phyloP scores from a whole-genome alignment of 2,888 invertebrate species.

The Nomada fucata region DNA sequence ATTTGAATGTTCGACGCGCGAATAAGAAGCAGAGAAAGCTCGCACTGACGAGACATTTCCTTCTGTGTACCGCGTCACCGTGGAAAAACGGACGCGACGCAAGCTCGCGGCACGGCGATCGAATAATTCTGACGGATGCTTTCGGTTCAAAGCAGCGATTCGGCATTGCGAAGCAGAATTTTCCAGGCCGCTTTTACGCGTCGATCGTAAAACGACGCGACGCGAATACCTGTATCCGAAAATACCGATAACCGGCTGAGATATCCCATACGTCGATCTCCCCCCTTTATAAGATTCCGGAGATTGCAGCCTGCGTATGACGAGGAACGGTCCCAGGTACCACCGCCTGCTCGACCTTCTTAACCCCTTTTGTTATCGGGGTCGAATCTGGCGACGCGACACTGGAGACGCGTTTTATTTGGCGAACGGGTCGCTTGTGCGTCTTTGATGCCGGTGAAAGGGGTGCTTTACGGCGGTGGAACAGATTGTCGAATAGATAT shows the following conservation, averaged over 20 bases:
- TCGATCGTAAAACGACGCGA: constrained; percentile 57
- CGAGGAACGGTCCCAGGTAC: constrained; percentile 22
- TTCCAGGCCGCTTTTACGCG: constrained; percentile 47
- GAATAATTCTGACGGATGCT: constrained; percentile 51
- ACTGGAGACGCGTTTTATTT: neutral
- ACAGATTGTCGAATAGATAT: neutral
- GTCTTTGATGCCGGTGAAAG: neutral
- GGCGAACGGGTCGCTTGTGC: neutral
- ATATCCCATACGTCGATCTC: constrained; percentile 47
- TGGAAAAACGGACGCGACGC: constrained; percentile 15
- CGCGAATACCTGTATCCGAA: constrained; percentile 45
- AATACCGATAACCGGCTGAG: constrained; percentile 53
- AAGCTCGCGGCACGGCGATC: constrained; percentile 12
- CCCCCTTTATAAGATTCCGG: constrained; percentile 48
- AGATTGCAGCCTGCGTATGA: constrained; percentile 47
- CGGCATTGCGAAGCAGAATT: constrained; percentile 40
- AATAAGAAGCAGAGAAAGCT: constrained; percentile 67
- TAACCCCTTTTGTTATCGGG: constrained; percentile 49
- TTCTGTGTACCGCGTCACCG: constrained; percentile 14
- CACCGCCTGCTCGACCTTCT: constrained; percentile 22
- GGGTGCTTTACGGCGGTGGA: neutral
- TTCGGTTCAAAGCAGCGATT: constrained; percentile 38
- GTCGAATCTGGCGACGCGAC: constrained; percentile 21
- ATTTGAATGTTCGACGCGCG: constrained; percentile 77
- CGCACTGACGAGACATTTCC: neutral